phyloP scores from a whole-genome alignment of 2,888 invertebrate genomes.

The Blera fallax region DNA sequence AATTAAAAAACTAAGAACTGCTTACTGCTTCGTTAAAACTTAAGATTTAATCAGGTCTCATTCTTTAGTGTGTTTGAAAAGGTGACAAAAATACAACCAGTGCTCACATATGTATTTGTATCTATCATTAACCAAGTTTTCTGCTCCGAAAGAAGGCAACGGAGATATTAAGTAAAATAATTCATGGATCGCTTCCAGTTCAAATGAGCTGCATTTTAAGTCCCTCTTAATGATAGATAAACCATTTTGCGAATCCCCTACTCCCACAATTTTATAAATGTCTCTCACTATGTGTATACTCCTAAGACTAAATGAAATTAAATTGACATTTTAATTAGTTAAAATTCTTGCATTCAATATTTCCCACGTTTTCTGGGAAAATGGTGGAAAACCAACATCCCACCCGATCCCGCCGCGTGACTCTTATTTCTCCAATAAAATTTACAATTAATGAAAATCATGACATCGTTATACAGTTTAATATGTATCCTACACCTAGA shows the following conservation, averaged over 20 bases:
- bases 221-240: too few relatives aligned
- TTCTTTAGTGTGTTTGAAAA: too few relatives aligned
- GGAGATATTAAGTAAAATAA: too few relatives aligned
- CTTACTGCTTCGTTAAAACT: too few relatives aligned
- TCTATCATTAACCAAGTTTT: too few relatives aligned
- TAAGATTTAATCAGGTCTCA: too few relatives aligned
- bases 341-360: not conserved
- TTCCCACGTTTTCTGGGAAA: not conserved
- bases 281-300: not conserved
- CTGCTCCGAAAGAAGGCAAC: too few relatives aligned
- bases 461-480: constrained; percentile 16
- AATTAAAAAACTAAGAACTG: too few relatives aligned
- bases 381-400: not conserved
- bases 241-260: not conserved
- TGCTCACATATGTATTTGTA: too few relatives aligned
- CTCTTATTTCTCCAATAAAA: constrained; percentile 10
- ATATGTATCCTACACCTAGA: not conserved
- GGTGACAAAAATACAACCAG: too few relatives aligned
- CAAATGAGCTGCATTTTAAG: too few relatives aligned
- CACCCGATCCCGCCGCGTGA: not conserved
- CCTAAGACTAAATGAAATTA: constrained; percentile 6
- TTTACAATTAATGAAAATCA: constrained; percentile 60
- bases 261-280: not conserved
- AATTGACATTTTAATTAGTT: constrained; percentile 22
- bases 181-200: too few relatives aligned